phyloP scores from a whole-genome alignment of 2,888 invertebrate species.

The Xestobium rufovillosum region DNA sequence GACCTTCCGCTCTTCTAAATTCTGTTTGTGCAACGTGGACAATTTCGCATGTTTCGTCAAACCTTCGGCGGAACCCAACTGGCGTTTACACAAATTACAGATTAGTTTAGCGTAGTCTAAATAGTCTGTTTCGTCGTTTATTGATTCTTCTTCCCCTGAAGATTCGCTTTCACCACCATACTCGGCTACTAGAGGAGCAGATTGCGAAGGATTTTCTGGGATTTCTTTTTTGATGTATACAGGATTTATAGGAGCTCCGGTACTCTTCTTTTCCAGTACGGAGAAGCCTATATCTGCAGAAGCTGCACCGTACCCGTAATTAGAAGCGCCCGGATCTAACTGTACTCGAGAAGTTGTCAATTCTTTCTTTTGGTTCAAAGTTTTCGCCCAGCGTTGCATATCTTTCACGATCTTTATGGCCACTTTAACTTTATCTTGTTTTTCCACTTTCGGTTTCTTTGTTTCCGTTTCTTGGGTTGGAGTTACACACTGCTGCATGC shows the following conservation, averaged over 20 bases:
- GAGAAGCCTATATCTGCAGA: conserved; percentile 92
- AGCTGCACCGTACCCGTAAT: conserved; percentile 47
- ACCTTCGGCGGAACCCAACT: conserved; percentile 84
- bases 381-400: conserved; percentile 94
- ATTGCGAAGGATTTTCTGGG: conserved; percentile 17
- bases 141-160: conserved; percentile 46
- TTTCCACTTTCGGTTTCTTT: conserved; percentile 64
- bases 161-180: conserved; percentile 70
- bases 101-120: conserved; percentile 86
- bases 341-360: conserved; percentile 36
- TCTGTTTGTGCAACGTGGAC: conserved; percentile 91
- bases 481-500: conserved; percentile 29
- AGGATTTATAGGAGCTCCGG: conserved; percentile 9
- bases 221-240: conserved; percentile 25
- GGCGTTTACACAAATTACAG: conserved; percentile 90
- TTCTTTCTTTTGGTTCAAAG: conserved; percentile 93
- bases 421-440: conserved; percentile 91
- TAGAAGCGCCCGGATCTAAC: conserved; percentile 22
- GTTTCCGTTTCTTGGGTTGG: conserved; percentile 42
- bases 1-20: conserved; percentile 49
- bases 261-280: conserved; percentile 72
- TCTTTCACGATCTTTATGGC: conserved; percentile 97
- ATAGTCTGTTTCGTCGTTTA: conserved; percentile 63
- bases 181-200: conserved; percentile 59
- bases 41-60: conserved; percentile 85